These are phyloP conservation scores for Ptychobarbus kaznakovi DNA, from an alignment of 2,797 vertebrate species.

Conservation along the genomic window DNA sequence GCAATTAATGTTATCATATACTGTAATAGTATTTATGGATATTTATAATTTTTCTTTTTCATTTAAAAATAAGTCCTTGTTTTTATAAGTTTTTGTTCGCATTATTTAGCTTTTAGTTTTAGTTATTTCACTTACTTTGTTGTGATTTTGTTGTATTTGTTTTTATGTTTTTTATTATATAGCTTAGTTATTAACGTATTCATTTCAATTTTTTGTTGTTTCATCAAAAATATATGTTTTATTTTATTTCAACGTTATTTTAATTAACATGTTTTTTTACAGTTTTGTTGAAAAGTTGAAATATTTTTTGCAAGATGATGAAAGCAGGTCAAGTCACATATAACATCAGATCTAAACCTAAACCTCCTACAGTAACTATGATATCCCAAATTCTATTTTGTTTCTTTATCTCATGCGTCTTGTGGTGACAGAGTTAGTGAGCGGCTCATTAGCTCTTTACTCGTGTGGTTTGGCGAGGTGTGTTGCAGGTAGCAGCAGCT, in stretches of 20 bases:
- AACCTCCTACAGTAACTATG: background rate
- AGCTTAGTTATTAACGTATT: background rate
- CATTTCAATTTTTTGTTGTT: no score
- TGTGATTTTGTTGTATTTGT: no score
- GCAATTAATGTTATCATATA: background rate
- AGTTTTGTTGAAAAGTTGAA: no score
- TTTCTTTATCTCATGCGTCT: background rate
- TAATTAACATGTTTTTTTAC: background rate
- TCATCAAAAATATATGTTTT: background rate
- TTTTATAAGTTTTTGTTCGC: no score
- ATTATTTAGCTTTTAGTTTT: background rate
- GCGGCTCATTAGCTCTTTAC: background rate
- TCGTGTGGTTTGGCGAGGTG: background rate
- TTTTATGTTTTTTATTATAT: no score
- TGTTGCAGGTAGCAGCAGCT: slow-evolving; percentile 19
- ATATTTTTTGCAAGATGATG: background rate
- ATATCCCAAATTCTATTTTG: background rate
- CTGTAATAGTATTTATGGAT: background rate
- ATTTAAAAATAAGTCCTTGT: no score
- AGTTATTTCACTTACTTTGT: background rate
- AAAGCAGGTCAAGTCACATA: background rate
- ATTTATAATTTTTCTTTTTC: background rate
- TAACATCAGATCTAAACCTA: background rate
- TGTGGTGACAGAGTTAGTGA: background rate
- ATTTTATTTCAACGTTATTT: no score